Conservation (phyloP, 37 sponge, comb jelly and placozoan species). For the Crambe crambe region DNA sequence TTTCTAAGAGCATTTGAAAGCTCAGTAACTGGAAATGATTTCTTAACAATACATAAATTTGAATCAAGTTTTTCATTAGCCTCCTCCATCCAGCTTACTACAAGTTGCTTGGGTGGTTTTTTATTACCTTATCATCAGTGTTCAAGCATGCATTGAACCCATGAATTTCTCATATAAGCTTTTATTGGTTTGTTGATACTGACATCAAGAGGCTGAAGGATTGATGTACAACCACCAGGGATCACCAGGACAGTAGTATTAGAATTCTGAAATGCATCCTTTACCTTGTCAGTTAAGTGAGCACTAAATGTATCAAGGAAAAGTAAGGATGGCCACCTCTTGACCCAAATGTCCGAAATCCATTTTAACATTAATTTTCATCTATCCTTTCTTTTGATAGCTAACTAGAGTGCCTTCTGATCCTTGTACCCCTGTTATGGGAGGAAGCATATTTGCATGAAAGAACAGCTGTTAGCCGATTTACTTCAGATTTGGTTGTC, state of each 20-base stretch:
- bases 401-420: neutral
- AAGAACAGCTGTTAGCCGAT: slow-evolving; percentile 6
- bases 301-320: slow-evolving; percentile 26
- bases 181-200: slow-evolving; percentile 45
- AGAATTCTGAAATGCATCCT: neutral
- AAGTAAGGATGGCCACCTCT: slow-evolving; percentile 7
- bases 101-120: neutral
- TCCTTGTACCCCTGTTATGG: slow-evolving; percentile 4
- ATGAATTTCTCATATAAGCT: neutral
- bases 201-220: slow-evolving; percentile 46
- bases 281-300: slow-evolving; percentile 24
- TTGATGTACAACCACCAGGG: slow-evolving; percentile 44
- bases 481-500: slow-evolving; percentile 14
- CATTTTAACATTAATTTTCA: slow-evolving; percentile 30
- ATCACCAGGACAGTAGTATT: slow-evolving; percentile 32
- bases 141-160: slow-evolving; percentile 10
- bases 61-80: neutral
- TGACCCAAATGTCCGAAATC: slow-evolving; percentile 13
- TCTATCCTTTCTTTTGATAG: slow-evolving; percentile 18
- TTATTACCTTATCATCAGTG: neutral
- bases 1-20: slow-evolving; percentile 32
- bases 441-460: slow-evolving; percentile 41
- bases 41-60: slow-evolving; percentile 20
- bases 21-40: slow-evolving; percentile 41
- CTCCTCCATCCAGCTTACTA: slow-evolving; percentile 14